phyloP scores from a whole-genome alignment of 2,113 vertebrate species.

The Oncorhynchus kisutch region DNA sequence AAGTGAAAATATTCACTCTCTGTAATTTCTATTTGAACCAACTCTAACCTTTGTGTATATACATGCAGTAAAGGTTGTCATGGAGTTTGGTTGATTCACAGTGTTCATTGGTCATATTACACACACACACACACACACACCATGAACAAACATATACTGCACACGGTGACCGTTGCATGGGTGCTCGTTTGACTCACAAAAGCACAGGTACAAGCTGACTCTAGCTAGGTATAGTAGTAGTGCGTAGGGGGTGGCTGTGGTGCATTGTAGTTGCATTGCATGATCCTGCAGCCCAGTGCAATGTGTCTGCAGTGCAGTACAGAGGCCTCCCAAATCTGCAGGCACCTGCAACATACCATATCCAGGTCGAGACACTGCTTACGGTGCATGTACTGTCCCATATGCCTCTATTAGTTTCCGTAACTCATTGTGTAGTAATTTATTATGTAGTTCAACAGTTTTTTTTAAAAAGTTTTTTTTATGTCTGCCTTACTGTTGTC shows the following conservation, averaged over 20 bases:
- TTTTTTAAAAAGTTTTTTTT: background rate
- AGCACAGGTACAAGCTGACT: background rate
- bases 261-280: slow-evolving; percentile 82
- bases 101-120: too few relatives aligned
- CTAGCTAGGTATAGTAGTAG: background rate
- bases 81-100: too few relatives aligned
- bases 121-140: too few relatives aligned
- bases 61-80: background rate
- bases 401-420: background rate
- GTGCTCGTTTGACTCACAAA: too few relatives aligned
- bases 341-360: slow-evolving; percentile 37
- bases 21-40: background rate
- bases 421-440: background rate
- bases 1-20: background rate
- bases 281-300: slow-evolving; percentile 85
- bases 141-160: too few relatives aligned
- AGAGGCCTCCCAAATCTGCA: slow-evolving; percentile 80
- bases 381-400: background rate
- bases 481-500: background rate
- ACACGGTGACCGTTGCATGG: too few relatives aligned
- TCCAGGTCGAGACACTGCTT: background rate
- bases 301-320: slow-evolving; percentile 96
- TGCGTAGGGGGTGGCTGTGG: slow-evolving; percentile 63
- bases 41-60: background rate
- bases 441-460: background rate